Conservation (phyloP, 2,888 invertebrate genomes). For the Habroteleia sp. region DNA sequence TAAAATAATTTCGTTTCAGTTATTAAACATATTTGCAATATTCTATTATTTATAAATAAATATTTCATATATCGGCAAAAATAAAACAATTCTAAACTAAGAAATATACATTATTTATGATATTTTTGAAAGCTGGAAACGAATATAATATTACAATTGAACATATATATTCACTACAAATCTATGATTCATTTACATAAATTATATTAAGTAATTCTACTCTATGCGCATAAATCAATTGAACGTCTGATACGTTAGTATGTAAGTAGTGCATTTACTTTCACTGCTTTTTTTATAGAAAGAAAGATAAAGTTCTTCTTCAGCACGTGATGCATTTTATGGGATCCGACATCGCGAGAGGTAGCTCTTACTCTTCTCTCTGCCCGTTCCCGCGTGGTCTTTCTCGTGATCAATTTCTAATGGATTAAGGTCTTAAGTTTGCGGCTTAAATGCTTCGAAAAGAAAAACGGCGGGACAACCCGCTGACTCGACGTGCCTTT, state of each 20-base stretch:
- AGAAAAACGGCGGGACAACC: slow-evolving; percentile 62
- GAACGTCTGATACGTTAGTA: slow-evolving; percentile 37
- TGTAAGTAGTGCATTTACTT: slow-evolving; percentile 60
- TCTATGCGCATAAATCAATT: slow-evolving; percentile 48
- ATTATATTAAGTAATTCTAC: slow-evolving; percentile 18
- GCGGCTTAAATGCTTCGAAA: slow-evolving; percentile 63
- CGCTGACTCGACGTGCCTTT: slow-evolving; percentile 62
- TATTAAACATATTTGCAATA: too few species aligned
- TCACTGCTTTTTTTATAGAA: slow-evolving; percentile 53
- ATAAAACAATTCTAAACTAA: too few species aligned
- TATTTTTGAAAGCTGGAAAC: too few species aligned
- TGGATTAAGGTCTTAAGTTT: slow-evolving; percentile 65
- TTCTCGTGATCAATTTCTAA: slow-evolving; percentile 64
- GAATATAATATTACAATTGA: too few species aligned
- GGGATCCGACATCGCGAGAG: slow-evolving; percentile 44
- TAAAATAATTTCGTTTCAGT: too few species aligned
- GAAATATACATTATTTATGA: too few species aligned
- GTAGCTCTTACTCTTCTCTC: slow-evolving; percentile 37
- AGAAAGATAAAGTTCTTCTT: slow-evolving; percentile 60
- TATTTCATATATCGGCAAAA: too few species aligned
- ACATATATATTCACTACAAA: too few species aligned
- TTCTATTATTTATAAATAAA: slow-evolving; percentile 17
- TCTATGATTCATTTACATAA: slow-evolving; percentile 18
- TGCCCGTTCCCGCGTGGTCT: slow-evolving; percentile 35
- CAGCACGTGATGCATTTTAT: slow-evolving; percentile 55